Conservation (phyloP, 2,888 invertebrate genomes). For the Melieria crassipennis region DNA sequence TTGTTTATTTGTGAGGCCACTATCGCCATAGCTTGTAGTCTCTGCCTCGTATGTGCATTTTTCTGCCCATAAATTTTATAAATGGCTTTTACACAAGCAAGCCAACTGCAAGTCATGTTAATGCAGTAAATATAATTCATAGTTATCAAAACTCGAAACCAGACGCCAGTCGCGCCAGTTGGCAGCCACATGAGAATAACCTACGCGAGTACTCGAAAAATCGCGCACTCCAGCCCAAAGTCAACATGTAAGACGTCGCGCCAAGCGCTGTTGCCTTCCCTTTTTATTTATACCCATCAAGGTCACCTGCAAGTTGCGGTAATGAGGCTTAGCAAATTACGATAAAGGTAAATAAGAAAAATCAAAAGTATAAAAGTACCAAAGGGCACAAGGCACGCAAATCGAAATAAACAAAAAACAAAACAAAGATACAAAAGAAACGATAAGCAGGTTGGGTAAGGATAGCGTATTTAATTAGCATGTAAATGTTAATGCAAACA, state of each 20-base stretch:
- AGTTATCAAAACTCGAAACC: slow-evolving; percentile 26
- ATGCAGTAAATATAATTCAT: slow-evolving; percentile 26
- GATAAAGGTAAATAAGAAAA: slow-evolving; percentile 11
- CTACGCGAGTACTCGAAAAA: slow-evolving; percentile 1
- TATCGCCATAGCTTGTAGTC: background rate
- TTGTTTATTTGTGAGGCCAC: no score
- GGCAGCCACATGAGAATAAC: background rate
- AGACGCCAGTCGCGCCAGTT: background rate
- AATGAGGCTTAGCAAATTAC: slow-evolving; percentile 17
- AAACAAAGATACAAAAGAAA: background rate
- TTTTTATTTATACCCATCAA: slow-evolving; percentile 16
- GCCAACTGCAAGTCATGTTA: slow-evolving; percentile 15
- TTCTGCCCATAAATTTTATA: slow-evolving; percentile 13
- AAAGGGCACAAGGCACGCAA: no score
- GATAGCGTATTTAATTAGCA: slow-evolving; percentile 31
- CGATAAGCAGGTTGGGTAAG: slow-evolving; percentile 1
- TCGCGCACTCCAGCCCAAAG: no score
- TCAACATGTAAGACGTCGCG: no score
- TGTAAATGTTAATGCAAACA: slow-evolving; percentile 31
- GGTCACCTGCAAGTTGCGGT: slow-evolving; percentile 23
- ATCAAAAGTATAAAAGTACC: background rate
- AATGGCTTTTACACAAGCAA: slow-evolving; percentile 5
- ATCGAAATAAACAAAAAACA: no score
- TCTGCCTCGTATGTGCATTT: background rate
- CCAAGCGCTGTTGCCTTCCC: background rate